Base-by-base conservation (phyloP, 1,140 invertebrate species). In the Polypedilum pembai region DNA sequence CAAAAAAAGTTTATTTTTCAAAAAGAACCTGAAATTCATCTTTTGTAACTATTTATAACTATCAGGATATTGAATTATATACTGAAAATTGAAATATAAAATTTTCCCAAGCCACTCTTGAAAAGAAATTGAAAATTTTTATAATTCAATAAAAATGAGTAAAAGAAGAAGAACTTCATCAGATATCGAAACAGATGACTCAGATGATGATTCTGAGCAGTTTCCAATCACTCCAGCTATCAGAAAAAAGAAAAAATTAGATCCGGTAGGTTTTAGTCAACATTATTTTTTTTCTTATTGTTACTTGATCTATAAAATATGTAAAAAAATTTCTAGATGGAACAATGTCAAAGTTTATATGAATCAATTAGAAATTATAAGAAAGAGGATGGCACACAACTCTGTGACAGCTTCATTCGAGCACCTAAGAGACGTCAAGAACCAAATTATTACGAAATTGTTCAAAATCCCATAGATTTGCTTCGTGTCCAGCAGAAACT, bases 321-420 rank as follows among this genome's bases (percentile, higher is more conserved):
- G 12, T 76, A 8, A 41, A 74, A 82, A 17, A 21, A 24, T 18
- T 84, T 83, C 15, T 81, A 92, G 88, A 87, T 87, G 78, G 94
- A 96, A 83, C 85, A 94, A 76, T 94, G 94, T 80, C 94, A 97
- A 82, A 94, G 95, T 80, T 82, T 98, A 33, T 97, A 96, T 85
- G 95, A 98, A 78, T 90, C 90, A 8, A 90, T 98, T 75, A 85
- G 95, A 75, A 95, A 92, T 79, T 89, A 93, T 76, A 96, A 96
- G 82, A 95, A 95, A 78, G 93, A 96, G 78, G 94, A 98, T 86
- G 95, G 95, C 0, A 86, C 89, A 4, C 83, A 95, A 76, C 80
- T 98, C 7, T 98, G 96, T 85, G 96, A 98, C 84, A 88, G 94
- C 12, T 98, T 98, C 83, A 96, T 98, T 76, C 84, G 95, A 78